These are phyloP conservation scores for Sipha maydis DNA, from an alignment of 2,888 invertebrate species.

Conservation along the genomic window DNA sequence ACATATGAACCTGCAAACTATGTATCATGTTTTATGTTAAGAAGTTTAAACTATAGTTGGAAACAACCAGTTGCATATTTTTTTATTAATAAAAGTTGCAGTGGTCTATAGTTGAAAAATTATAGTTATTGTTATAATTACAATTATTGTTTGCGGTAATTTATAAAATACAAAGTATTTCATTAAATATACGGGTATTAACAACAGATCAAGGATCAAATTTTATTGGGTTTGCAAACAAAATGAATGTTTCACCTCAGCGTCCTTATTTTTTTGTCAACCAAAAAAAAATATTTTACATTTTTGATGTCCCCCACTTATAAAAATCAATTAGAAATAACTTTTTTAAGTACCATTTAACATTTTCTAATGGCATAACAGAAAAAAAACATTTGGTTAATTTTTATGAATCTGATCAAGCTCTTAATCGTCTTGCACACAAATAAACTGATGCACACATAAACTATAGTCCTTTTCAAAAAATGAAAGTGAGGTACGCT, in stretches of 20 bases:
- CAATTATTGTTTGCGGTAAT: slow-evolving; percentile 29
- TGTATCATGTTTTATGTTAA: slow-evolving; percentile 31
- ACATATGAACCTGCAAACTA: slow-evolving; percentile 25
- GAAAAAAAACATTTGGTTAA: slow-evolving; percentile 12
- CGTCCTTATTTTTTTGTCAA: slow-evolving; percentile 5
- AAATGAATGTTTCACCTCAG: neutral
- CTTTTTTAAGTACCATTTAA: no score
- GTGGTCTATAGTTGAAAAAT: slow-evolving; percentile 2
- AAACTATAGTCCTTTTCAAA: slow-evolving; percentile 13
- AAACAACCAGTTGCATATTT: slow-evolving; percentile 19
- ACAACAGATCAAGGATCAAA: slow-evolving; percentile 13
- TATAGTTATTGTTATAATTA: no score
- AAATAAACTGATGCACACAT: slow-evolving; percentile 12
- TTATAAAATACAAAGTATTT: neutral
- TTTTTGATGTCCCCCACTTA: slow-evolving; percentile 23
- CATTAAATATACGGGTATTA: neutral
- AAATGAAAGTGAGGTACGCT: slow-evolving; percentile 32
- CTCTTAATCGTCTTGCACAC: neutral
- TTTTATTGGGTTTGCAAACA: neutral
- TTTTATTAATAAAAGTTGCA: slow-evolving; percentile 15
- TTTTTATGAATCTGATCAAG: slow-evolving; percentile 10
- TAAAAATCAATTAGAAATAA: slow-evolving; percentile 14
- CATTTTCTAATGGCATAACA: neutral
- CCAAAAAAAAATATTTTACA: slow-evolving; percentile 1
- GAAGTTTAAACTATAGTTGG: slow-evolving; percentile 4